Evolutionary conservation across 1,140 invertebrate genomes (phyloP), one percentile per base, ranked within the genome.

Genomic region (Bombus huntii): DNA sequence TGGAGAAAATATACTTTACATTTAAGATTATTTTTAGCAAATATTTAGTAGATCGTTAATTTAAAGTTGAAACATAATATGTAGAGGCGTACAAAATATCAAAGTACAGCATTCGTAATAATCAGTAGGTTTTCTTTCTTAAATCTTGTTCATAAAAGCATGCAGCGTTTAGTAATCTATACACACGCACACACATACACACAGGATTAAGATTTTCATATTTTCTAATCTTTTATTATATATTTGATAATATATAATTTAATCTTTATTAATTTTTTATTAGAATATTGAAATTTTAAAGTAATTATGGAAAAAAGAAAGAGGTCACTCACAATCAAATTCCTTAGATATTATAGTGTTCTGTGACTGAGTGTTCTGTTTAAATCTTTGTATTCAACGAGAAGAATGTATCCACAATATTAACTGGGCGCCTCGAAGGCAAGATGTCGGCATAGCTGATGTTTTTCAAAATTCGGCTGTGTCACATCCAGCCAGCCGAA

Each of bases 401-500:
- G 37, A 59, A 22, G 25, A 59, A 53, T 4, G 10, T 68, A 47
- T 42, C 18, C 18, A 62, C 34, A 71, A n/a, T 12, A 72, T 71
- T 28, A 87, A 84, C 89, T 94, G 94, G 91, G 89, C 92, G 92
- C 90, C 87, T 91, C 89, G 92, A 87, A 95, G 94, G 94, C 94
- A 95, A 95, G 94, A 95, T 95, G 94, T 95, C 94, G 94, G 94
- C 94, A 95, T 95, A 95, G 94, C 94, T 95, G 94, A 95, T 95
- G 91, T 77, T 87, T 86, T 92, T 92, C 62, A 90, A 93, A 93
- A 94, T 93, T 95, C 94, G 93, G 94, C 94, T 95, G 93, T 95
- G 94, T 94, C 94, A 95, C 94, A 95, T 95, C 94, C 89, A 94
- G 94, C 94, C 94, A 95, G 81, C 92, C 89, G 90, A 93, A 94